A percentile compares a stretch with the other conserved stretches of the same genome.
These are phyloP conservation scores for Amphiprion ocellaris DNA, from an alignment of 2,113 vertebrate species.

Conservation along the genomic window DNA sequence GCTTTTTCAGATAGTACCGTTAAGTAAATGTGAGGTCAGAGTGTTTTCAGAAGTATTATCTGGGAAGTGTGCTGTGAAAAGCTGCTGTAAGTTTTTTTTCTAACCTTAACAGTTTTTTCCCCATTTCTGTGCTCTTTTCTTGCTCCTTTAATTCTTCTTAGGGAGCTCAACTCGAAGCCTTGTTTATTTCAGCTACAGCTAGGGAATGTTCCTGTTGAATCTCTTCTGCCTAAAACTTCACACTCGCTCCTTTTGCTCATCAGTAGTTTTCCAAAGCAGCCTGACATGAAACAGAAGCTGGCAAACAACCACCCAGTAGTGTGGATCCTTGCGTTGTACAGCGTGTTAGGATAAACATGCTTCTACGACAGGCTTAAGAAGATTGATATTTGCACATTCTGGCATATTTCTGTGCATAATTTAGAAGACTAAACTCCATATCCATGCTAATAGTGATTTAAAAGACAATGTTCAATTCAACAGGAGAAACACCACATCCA, in stretches of 20 bases:
- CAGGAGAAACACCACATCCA: neutral
- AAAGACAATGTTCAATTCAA: neutral
- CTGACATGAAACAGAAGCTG: slow-evolving; percentile 41
- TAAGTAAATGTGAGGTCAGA: neutral
- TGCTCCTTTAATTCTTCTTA: slow-evolving; percentile 9
- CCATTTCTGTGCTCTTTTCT: neutral
- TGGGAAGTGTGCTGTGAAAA: neutral
- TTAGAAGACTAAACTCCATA: neutral
- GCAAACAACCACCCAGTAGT: slow-evolving; percentile 9
- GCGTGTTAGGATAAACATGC: slow-evolving; percentile 3
- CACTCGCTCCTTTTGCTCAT: slow-evolving; percentile 8
- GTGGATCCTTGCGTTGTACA: slow-evolving; percentile 7
- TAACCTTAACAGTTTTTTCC: slow-evolving; percentile 4
- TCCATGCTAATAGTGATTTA: neutral
- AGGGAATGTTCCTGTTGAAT: slow-evolving; percentile 14
- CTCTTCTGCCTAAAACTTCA: slow-evolving; percentile 18
- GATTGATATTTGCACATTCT: slow-evolving; percentile 12
- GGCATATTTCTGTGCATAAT: neutral
- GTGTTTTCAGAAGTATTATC: slow-evolving; percentile 19
- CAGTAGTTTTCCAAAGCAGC: slow-evolving; percentile 26
- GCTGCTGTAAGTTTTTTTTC: slow-evolving; percentile 10
- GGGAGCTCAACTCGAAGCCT: slow-evolving; percentile 14
- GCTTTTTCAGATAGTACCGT: neutral
- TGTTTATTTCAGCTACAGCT: slow-evolving; percentile 20
- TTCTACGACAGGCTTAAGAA: slow-evolving; percentile 1